phyloP scores from a whole-genome alignment of 2,888 invertebrate genomes.

The Sinohyriopsis cumingii region DNA sequence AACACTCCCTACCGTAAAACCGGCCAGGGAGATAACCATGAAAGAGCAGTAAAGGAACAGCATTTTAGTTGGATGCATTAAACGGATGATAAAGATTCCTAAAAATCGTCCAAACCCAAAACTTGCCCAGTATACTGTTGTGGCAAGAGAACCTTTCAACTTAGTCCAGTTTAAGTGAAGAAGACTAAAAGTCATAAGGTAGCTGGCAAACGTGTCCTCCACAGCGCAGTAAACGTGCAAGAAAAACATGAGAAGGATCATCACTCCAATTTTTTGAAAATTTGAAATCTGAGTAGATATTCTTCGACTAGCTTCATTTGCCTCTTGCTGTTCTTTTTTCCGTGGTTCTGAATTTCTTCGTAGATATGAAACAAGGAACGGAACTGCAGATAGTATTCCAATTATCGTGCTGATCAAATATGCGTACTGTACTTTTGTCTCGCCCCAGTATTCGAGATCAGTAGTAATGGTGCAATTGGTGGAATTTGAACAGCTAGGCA shows the following conservation, averaged over 20 bases:
- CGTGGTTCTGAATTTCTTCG: not conserved
- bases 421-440: conserved; percentile 4
- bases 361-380: conserved; percentile 13
- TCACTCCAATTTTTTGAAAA: conserved; percentile 6
- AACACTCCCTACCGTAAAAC: conserved; percentile 22
- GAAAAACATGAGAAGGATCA: conserved; percentile 13
- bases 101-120: conserved; percentile 67
- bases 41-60: conserved; percentile 51
- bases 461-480: too few species aligned
- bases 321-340: not conserved
- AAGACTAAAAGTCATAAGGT: conserved; percentile 28
- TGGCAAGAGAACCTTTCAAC: conserved; percentile 58
- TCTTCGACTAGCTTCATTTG: conserved; percentile 5
- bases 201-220: conserved; percentile 28
- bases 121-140: conserved; percentile 70
- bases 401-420: conserved; percentile 16
- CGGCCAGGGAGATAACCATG: conserved; percentile 19
- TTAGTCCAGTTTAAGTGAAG: conserved; percentile 57
- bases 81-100: conserved; percentile 65
- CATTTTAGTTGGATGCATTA: conserved; percentile 62
- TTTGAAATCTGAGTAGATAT: conserved; percentile 9
- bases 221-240: conserved; percentile 21
- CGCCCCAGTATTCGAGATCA: not conserved
- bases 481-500: too few species aligned
- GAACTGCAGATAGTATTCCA: conserved; percentile 4